phyloP scores from a whole-genome alignment of 2,888 invertebrate genomes.

The Eristalinus aeneus region DNA sequence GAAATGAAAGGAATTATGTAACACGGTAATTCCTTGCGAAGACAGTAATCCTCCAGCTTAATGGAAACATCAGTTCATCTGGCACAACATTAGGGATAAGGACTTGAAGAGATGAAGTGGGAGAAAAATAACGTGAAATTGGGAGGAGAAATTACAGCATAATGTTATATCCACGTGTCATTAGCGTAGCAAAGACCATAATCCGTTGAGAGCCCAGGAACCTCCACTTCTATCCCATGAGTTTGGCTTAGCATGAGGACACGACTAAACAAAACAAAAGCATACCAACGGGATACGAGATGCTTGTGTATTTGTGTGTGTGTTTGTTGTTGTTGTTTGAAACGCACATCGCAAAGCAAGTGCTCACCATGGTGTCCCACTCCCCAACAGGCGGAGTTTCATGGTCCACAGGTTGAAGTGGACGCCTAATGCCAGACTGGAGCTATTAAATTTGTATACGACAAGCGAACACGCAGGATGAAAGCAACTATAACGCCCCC shows the following conservation, averaged over 20 bases:
- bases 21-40: slow-evolving; percentile 26
- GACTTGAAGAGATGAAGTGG: background rate
- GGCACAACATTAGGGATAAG: background rate
- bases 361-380: background rate
- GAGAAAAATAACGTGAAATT: slow-evolving; percentile 14
- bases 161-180: slow-evolving; percentile 53
- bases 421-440: slow-evolving; percentile 31
- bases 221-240: slow-evolving; percentile 25
- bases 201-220: slow-evolving; percentile 59
- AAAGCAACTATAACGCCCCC: background rate
- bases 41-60: slow-evolving; percentile 31
- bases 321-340: background rate
- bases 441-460: slow-evolving; percentile 58
- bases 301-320: background rate
- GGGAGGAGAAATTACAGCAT: slow-evolving; percentile 49
- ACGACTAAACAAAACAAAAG: background rate
- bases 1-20: slow-evolving; percentile 14
- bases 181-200: slow-evolving; percentile 58
- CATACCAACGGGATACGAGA: slow-evolving; percentile 2
- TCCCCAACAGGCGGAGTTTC: background rate
- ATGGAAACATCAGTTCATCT: slow-evolving; percentile 26
- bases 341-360: slow-evolving; percentile 18
- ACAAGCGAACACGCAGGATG: slow-evolving; percentile 24
- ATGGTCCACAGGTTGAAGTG: slow-evolving; percentile 49
- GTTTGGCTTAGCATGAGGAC: slow-evolving; percentile 42